Base-by-base conservation (phyloP, 2,888 invertebrate genomes). In the Priocnemis perturbator region DNA sequence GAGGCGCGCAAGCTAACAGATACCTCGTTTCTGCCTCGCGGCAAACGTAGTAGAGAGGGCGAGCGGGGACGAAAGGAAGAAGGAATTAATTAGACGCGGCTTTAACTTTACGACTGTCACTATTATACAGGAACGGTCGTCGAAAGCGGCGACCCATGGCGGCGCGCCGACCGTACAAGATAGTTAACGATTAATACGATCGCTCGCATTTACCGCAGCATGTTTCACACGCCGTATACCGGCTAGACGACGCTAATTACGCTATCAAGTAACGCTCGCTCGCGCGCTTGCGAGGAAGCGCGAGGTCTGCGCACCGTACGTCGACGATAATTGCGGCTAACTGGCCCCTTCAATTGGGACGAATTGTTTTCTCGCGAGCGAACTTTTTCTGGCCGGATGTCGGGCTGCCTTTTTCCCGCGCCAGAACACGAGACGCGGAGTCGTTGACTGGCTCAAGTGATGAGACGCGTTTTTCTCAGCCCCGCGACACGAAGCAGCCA, bases 251-350 rank as follows among this genome's bases (percentile, higher is more conserved):
- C 82, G 75, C 78, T 83, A 84, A 84, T 84, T 83, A 73, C 73
- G 65, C 78, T 85, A 84, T 84, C 82, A 81, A 84, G 80, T 86
- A 83, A 83, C 80, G 76, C 77, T 77, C 74, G 79, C 74, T 71
- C 73, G 65, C 74, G 58, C 78, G 74, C 77, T 77, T 72, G 79
- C 74, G 69, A 71, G 64, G 72, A 21, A 15, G 53, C 53, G 21
- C 21, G 50, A 50, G 7, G 3, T 52, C 15, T 65, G 65, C 60
- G 67, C 55, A 67, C 61, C 37, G 37, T 37, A 37, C 69, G 71
- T 60, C 68, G 58, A 64, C 60, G 73, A 79, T 85, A 84, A 85
- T 85, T 85, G 74, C 72, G 76, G 62, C 71, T 74, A 81, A 81
- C 75, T 74, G 66, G 73, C 68, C 72, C 71, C 69, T 64, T 79